These are phyloP conservation scores for Argopecten irradians DNA, from an alignment of 1,140 invertebrate species.

Conservation along the genomic window DNA sequence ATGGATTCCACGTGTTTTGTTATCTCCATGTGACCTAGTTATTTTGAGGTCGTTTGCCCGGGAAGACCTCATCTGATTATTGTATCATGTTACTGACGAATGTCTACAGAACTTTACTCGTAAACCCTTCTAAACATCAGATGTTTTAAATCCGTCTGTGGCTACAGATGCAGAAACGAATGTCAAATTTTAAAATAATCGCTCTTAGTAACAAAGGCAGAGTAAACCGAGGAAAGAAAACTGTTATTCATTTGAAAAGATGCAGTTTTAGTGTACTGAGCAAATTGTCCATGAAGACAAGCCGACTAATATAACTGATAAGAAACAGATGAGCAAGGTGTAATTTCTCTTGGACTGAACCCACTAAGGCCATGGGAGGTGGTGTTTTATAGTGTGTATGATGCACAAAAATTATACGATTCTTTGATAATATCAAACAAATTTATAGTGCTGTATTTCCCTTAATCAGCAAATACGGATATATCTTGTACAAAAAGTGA, in stretches of 20 bases:
- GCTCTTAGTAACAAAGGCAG: too few species aligned
- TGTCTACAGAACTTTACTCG: not conserved
- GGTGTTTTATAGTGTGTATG: not conserved
- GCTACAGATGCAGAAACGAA: not conserved
- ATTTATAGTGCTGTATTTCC: too few species aligned
- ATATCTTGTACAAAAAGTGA: too few species aligned
- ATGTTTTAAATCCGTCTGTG: not conserved
- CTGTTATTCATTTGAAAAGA: not conserved
- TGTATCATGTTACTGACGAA: constrained; percentile 10
- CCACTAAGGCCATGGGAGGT: not conserved
- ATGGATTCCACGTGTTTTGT: constrained; percentile 14
- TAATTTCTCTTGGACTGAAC: constrained; percentile 1
- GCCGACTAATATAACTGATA: not conserved
- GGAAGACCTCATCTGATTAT: not conserved
- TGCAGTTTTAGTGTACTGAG: not conserved
- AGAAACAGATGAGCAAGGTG: not conserved
- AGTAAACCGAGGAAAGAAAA: not conserved
- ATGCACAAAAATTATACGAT: not conserved
- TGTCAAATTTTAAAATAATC: not conserved
- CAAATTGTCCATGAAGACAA: constrained; percentile 15
- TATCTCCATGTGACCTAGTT: constrained; percentile 15
- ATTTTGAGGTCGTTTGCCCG: constrained; percentile 20
- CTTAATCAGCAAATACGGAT: too few species aligned
- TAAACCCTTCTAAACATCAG: not conserved
- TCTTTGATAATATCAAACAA: too few species aligned